Conservation (phyloP, 1,140 invertebrate species). For the Luehdorfia chinensis region DNA sequence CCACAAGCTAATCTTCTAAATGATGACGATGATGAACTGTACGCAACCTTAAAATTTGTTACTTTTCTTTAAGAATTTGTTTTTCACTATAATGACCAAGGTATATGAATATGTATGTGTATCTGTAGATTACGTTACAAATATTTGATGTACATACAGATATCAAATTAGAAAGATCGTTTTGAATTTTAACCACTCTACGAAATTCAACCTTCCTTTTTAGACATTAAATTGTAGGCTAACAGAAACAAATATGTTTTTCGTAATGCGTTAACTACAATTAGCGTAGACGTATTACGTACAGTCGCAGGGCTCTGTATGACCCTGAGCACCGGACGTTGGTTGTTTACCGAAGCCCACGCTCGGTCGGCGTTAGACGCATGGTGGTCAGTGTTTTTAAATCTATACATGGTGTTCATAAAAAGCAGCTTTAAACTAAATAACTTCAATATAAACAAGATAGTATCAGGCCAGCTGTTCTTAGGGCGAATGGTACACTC, state of each 20-base stretch:
- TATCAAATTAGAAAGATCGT: too few species aligned
- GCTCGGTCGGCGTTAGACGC: conserved; percentile 44
- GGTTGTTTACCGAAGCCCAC: conserved; percentile 58
- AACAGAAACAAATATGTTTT: background rate
- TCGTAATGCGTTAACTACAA: conserved; percentile 18
- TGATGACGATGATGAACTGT: too few species aligned
- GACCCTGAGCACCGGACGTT: conserved; percentile 50
- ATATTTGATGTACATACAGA: too few species aligned
- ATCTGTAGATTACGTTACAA: too few species aligned
- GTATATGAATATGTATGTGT: too few species aligned
- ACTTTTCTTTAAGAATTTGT: too few species aligned
- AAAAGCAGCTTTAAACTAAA: conserved; percentile 13
- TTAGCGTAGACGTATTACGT: conserved; percentile 12
- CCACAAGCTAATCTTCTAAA: too few species aligned
- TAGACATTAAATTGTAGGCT: too few species aligned
- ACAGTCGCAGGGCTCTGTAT: conserved; percentile 30
- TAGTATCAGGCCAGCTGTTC: conserved; percentile 8
- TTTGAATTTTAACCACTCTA: too few species aligned
- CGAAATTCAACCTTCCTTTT: too few species aligned
- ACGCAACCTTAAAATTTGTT: too few species aligned
- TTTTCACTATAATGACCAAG: too few species aligned
- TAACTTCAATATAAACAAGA: conserved; percentile 9
- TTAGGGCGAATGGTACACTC: background rate
- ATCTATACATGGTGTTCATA: conserved; percentile 17
- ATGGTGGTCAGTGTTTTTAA: conserved; percentile 35